Evolutionary conservation across 2,888 invertebrate genomes (phyloP), one percentile per base, ranked within the genome.

Genomic region (Hemithea aestivaria): DNA sequence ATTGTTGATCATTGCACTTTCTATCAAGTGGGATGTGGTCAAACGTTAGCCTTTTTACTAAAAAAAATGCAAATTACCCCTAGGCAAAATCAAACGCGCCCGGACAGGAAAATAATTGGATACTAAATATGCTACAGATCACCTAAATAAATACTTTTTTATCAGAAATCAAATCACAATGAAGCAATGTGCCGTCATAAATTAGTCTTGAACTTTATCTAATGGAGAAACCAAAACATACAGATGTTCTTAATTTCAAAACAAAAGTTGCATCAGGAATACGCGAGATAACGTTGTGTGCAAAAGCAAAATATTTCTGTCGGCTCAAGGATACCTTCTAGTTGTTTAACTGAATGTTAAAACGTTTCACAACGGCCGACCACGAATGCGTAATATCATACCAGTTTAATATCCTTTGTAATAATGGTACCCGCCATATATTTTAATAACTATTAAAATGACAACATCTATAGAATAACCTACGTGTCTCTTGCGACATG

Each of bases 281-380:
- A 9, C 27, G 33, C 10, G 21, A 27, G 41, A 37, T 34, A 34
- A 20, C 27, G 12, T 9, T 7, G 10, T 28, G 25, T 16, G 37
- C 25, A 27, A 8, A 31, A 27, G 35, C 35, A 21, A 32, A 38
- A 42, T 35, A 30, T 34, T 43, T 28, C 35, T 28, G 38, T 7
- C 28, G 22, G 28, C 7, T 38, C 38, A 39, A 35, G 35, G 38
- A 43, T 38, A 43, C 42, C 37, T 31, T 43, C 37, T 43, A 38
- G 36, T 27, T 36, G 33, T 42, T 42, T 34, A 37, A 37, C 33
- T 34, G 41, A 42, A 42, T 42, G 41, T 37, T 42, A 42, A 37
- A 33, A 29, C 7, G 28, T 42, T 42, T 36, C 41, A 42, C 33
- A 42, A 42, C 33, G 6, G n/a, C n/a, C n/a, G n/a, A n/a, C 16